A percentile compares a stretch with the other conserved stretches of the same genome.
Conservation (phyloP, 30 jellyfish, hydroid and myxozoan genomes). For the Aurelia sp. region DNA sequence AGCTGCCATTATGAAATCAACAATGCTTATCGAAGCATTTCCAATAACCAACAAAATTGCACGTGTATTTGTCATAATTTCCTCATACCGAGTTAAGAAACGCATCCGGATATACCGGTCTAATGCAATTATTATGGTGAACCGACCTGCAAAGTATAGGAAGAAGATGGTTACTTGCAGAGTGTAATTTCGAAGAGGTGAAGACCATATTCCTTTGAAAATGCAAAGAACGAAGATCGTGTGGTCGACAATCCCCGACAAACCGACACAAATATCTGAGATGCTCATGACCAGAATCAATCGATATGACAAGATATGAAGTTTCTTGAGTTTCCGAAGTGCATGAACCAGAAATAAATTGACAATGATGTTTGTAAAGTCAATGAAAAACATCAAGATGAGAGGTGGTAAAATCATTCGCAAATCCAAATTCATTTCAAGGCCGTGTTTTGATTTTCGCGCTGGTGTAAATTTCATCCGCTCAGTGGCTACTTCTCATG, state of each 20-base stretch:
- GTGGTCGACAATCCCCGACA: neutral
- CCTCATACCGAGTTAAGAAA: neutral
- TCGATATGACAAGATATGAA: neutral
- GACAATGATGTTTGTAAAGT: neutral
- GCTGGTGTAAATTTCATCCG: no score
- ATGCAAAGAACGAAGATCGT: neutral
- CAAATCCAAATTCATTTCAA: no score
- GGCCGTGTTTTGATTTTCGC: no score
- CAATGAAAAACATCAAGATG: neutral
- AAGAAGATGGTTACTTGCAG: neutral
- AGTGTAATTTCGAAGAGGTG: neutral
- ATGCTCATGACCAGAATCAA: slow-evolving; percentile 6
- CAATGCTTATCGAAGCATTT: no score
- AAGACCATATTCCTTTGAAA: no score
- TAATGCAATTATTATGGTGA: neutral
- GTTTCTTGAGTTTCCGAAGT: slow-evolving; percentile 12
- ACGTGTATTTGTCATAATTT: no score
- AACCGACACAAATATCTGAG: slow-evolving; percentile 25
- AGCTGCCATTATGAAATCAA: no score
- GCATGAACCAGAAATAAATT: slow-evolving; percentile 15
- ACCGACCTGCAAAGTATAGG: neutral
- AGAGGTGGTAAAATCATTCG: no score
- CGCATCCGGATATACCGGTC: slow-evolving; percentile 6
- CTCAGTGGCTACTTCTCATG: no score
- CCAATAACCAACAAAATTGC: no score